Conservation (phyloP, 2,797 vertebrate species). For the Falco concolor region DNA sequence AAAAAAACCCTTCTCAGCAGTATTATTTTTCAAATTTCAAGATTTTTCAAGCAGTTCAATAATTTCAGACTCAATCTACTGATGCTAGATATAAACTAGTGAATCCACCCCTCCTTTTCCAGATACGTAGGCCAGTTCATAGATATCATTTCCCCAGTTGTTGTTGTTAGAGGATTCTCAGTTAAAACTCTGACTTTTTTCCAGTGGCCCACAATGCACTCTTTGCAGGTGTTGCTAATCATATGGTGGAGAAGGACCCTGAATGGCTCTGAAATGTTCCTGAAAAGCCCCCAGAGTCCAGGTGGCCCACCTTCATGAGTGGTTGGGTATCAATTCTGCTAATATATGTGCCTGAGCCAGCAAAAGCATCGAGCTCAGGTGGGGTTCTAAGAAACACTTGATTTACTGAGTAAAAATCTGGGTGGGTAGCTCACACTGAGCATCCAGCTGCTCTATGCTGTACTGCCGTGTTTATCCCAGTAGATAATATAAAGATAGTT, state of each 20-base stretch:
- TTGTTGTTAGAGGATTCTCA: background rate
- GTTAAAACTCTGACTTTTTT: background rate
- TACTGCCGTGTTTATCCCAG: background rate
- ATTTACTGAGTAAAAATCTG: background rate
- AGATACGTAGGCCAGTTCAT: background rate
- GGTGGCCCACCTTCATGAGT: background rate
- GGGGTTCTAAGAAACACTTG: background rate
- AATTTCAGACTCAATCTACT: background rate
- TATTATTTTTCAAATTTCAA: background rate
- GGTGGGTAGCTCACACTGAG: background rate
- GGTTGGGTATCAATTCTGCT: background rate
- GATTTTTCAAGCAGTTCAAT: background rate
- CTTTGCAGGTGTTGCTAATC: background rate
- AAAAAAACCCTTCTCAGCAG: background rate
- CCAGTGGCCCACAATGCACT: background rate
- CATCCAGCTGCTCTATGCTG: background rate
- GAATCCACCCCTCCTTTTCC: background rate
- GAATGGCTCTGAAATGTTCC: background rate
- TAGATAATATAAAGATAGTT: background rate
- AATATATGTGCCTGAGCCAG: accelerated
- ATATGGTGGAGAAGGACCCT: background rate
- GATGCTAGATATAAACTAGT: background rate
- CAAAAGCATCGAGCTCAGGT: background rate
- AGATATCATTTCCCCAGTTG: background rate
- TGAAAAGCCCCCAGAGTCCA: background rate